Conservation (phyloP, 2,888 invertebrate genomes). For the Branchipolynoe longqiensis region DNA sequence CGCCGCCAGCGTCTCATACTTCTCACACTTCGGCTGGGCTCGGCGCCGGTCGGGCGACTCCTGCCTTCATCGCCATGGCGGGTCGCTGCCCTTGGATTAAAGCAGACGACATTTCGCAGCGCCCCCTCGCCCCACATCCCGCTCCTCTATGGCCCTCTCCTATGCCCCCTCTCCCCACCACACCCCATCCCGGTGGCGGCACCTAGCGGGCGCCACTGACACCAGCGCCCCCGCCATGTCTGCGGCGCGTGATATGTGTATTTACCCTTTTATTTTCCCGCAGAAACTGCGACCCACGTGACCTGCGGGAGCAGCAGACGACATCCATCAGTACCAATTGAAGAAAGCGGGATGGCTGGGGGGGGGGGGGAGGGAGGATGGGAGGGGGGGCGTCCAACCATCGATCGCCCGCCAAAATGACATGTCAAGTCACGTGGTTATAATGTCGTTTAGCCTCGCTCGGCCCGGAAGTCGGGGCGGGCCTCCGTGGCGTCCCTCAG, state of each 20-base stretch:
- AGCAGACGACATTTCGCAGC: slow-evolving; percentile 39
- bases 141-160: too few species aligned
- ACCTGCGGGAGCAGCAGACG: slow-evolving; percentile 20
- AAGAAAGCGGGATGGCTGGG: neutral
- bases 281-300: slow-evolving; percentile 9
- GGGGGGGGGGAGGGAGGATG: neutral
- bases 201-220: slow-evolving; percentile 24
- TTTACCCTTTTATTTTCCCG: neutral
- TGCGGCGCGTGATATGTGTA: slow-evolving; percentile 1
- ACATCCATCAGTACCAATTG: slow-evolving; percentile 27
- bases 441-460: slow-evolving; percentile 43
- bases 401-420: slow-evolving; percentile 14
- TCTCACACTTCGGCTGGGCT: neutral
- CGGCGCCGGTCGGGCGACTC: slow-evolving; percentile 46
- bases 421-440: slow-evolving; percentile 13
- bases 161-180: too few species aligned
- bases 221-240: slow-evolving; percentile 20
- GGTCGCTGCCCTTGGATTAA: neutral
- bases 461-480: neutral
- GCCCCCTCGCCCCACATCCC: too few species aligned
- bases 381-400: neutral
- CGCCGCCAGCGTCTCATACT: neutral
- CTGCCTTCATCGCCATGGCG: slow-evolving; percentile 47
- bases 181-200: slow-evolving; percentile 44
- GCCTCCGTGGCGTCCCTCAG: neutral